Base-by-base conservation (phyloP, 1,140 invertebrate species). In the Sarcophaga bullata region DNA sequence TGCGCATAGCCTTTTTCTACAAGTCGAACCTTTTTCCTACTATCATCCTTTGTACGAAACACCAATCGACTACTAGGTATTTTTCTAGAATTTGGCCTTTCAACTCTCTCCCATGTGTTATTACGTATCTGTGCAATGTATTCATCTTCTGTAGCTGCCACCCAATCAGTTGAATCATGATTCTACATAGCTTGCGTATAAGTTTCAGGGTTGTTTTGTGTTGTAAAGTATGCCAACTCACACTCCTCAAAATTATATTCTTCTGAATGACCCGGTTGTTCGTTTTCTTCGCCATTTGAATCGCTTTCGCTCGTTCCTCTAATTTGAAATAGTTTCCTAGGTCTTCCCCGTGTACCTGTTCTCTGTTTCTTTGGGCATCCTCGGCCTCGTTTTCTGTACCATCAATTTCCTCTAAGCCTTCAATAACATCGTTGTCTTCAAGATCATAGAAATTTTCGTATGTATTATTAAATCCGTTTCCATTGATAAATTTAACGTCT, bases 1-100 rank as follows among this genome's bases (percentile, higher is more conserved):
- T 91, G 90, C 13, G 80, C 83, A 84, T 82, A 91, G 3, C 91
- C 91, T 80, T 87, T 88, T n/a, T 88, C 90, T 19, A 91, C 89
- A 52, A 91, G 85, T 50, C 90, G 83, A 48, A 91, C 91, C 84
- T 91, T 92, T 80, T 86, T 89, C 83, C 85, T 37, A 46, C 73
- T 7, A 68, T 84, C 81, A 15, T 82, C 68, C 80, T 89, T 90
- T 10, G 81, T 84, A 82, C 85, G 86, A 54, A 85, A 91, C 10
- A 91, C 84, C 86, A 86, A 90, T 73, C 85, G 86, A 13, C 58
- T 78, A 17, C 52, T 73, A 50, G 82, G 83, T 73, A 83, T 82
- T 88, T 84, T 84, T 82, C 48, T 81, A 76, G 84, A 80, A 73
- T 85, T 81, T 58, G 84, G 88, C 62, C 73, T 73, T 47, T 87